Conservation (phyloP, 2,888 invertebrate genomes). For the Cordilura impudica region DNA sequence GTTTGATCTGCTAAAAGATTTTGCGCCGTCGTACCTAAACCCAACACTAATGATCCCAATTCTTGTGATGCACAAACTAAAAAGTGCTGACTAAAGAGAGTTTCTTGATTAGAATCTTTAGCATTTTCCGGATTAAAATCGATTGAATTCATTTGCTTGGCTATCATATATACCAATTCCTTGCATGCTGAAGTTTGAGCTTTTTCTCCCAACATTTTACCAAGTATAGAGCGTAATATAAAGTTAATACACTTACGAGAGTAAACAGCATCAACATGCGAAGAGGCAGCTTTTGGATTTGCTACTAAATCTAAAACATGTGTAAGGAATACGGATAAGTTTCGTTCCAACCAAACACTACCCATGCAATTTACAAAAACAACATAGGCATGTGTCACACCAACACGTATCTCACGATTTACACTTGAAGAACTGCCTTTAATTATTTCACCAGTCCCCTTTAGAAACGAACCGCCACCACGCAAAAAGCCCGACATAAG, state of each 20-base stretch:
- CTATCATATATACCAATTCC: constrained; percentile 93
- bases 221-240: constrained; percentile 93
- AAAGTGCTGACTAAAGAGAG: constrained; percentile 92
- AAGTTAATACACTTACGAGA: constrained; percentile 98
- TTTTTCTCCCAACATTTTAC: constrained; percentile 97
- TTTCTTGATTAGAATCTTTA: constrained; percentile 94
- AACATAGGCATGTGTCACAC: constrained; percentile 98
- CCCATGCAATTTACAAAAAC: constrained; percentile 96
- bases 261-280: constrained; percentile 98
- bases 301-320: constrained; percentile 96
- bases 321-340: constrained; percentile 89
- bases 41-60: constrained; percentile 91
- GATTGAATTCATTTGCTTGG: constrained; percentile 96
- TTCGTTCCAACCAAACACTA: constrained; percentile 95
- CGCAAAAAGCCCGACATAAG: constrained; percentile 95
- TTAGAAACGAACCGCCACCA: constrained; percentile 95
- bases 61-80: constrained; percentile 95
- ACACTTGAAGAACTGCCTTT: constrained; percentile 96
- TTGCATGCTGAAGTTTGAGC: constrained; percentile 97
- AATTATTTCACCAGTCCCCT: constrained; percentile 95
- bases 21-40: constrained; percentile 96
- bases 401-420: constrained; percentile 96
- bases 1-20: constrained; percentile 93
- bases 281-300: constrained; percentile 96
- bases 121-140: constrained; percentile 95